These are phyloP conservation scores for Vollenhovia emeryi DNA, from an alignment of 1,140 invertebrate genomes.

Conservation along the genomic window DNA sequence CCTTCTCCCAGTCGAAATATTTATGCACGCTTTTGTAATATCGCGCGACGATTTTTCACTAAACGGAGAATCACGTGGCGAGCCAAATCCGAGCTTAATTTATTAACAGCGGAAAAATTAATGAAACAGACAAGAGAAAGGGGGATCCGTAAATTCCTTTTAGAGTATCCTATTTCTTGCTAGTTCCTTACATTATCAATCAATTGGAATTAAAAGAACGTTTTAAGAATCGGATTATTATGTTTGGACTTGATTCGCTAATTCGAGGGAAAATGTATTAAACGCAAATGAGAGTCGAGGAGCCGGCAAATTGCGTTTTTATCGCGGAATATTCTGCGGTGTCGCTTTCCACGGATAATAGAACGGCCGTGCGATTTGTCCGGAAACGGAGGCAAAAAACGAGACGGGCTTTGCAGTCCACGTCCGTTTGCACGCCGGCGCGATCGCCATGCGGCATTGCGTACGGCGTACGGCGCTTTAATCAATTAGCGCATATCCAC, in stretches of 20 bases:
- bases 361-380: conserved; percentile 12
- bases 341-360: neutral
- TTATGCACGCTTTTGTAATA: neutral
- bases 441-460: conserved; percentile 57
- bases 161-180: neutral
- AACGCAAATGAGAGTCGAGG: neutral
- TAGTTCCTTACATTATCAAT: neutral
- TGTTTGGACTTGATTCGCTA: neutral
- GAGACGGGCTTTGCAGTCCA: neutral
- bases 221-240: neutral
- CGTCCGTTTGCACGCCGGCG: conserved; percentile 9
- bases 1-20: too few species aligned
- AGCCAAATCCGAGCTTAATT: neutral
- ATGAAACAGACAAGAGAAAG: neutral
- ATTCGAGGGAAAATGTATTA: neutral
- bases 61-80: neutral
- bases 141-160: neutral
- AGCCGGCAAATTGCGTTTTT: neutral
- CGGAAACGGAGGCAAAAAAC: conserved; percentile 1
- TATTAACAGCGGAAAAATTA: neutral
- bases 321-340: conserved; percentile 34
- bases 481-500: conserved; percentile 79
- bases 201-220: neutral
- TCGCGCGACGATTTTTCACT: neutral
- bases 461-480: conserved; percentile 73